Evolutionary conservation across 1,140 invertebrate genomes (phyloP), one percentile per base, ranked within the genome.

Genomic region (Drosophila micromelanica): DNA sequence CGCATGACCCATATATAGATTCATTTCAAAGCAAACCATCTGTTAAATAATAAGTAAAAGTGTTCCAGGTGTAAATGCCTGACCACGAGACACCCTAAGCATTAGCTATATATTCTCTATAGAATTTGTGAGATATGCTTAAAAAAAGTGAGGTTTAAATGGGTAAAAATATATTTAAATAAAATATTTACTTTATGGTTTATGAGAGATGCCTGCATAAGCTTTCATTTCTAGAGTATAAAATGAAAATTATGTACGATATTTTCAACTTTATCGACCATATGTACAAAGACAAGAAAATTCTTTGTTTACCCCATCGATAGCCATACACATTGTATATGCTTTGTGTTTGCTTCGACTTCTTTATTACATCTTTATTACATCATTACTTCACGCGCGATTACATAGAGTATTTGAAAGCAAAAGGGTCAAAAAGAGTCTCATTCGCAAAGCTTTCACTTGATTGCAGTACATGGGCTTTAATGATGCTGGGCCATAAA

Each of bases 351-450:
- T 67, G 68, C 64, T 61, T 72, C 40, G 46, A 35, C 13, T 68
- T 76, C 52, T 72, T 78, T 87, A 82, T 86, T 87, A 76, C 84
- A 87, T 87, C 52, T 72, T 78, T 87, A 82, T 86, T 87, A 76
- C 84, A 87, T 87, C n/a, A n/a, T n/a, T n/a, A n/a, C 48, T 62
- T 62, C 12, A 61, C 45, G 69, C 45, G 3, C 42, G 69, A 72
- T 59, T 72, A 37, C 54, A 40, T 56, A 42, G 32, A 15, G 35
- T 30, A 13, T 32, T 40, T 2, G 20, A 11, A 30, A 38, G 38
- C 23, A 45, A 56, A 59, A 59, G 65, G 71, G 71, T 57, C 57
- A 62, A 13, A 57, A 0, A 2, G 56, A 30, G 68, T 43, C 43
- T n/a, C 37, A 48, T 56, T 63, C n/a, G 35, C 13, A 9, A 52